These are phyloP conservation scores for Temnothorax longispinosus DNA, from an alignment of 1,140 invertebrate genomes.

Conservation along the genomic window DNA sequence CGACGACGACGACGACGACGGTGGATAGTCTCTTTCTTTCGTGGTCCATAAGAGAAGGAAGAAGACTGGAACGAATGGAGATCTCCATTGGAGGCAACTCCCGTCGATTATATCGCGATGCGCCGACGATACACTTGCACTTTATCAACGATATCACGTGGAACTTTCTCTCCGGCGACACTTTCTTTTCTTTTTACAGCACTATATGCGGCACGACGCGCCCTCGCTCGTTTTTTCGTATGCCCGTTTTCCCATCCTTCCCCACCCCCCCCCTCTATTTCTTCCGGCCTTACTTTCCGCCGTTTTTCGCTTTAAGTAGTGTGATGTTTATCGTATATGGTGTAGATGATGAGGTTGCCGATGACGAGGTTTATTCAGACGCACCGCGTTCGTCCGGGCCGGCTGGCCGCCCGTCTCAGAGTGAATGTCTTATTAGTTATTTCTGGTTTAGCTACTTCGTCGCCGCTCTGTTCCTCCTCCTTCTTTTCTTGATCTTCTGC, in stretches of 20 bases:
- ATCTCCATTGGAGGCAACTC: conserved; percentile 10
- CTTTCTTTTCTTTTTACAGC: conserved; percentile 9
- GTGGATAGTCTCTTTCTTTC: conserved; percentile 14
- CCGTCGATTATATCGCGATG: conserved; percentile 3
- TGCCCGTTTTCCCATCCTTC: not conserved
- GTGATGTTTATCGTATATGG: conserved; percentile 63
- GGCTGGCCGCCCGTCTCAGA: conserved; percentile 85
- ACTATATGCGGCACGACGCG: conserved; percentile 9
- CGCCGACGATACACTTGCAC: conserved; percentile 63
- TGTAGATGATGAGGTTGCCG: conserved; percentile 59
- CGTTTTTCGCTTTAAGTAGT: conserved; percentile 62
- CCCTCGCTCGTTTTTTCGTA: not conserved
- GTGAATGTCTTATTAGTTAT: conserved; percentile 86
- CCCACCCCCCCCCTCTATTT: not conserved
- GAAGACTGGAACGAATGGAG: conserved; percentile 11
- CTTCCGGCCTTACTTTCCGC: conserved; percentile 49
- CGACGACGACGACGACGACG: conserved; percentile 27
- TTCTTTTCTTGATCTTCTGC: conserved; percentile 70
- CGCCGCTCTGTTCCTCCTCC: conserved; percentile 65
- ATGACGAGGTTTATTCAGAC: conserved; percentile 76
- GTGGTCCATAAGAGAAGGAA: not conserved
- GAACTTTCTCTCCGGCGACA: conserved; percentile 21
- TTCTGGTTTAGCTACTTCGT: conserved; percentile 80
- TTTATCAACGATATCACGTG: conserved; percentile 57
- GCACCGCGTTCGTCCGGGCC: conserved; percentile 85